These are phyloP conservation scores for Diachrysia chrysitis DNA, from an alignment of 2,888 invertebrate genomes.

Conservation along the genomic window DNA sequence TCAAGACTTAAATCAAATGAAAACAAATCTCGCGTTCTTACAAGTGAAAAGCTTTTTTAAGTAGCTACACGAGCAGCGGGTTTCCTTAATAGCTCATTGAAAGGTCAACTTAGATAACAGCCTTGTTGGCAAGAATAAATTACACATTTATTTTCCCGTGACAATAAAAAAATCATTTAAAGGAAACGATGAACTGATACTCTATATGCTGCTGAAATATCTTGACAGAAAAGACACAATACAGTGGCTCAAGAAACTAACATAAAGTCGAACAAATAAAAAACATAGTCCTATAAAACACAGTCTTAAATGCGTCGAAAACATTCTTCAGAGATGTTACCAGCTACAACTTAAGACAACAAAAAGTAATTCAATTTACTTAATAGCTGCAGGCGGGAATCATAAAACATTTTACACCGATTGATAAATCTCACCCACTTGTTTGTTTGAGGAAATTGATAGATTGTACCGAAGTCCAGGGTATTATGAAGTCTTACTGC, in stretches of 20 bases:
- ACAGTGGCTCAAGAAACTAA: background rate
- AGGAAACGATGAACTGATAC: too few relatives aligned
- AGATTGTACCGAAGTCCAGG: background rate
- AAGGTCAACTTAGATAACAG: too few relatives aligned
- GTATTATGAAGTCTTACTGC: background rate
- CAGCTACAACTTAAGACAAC: background rate
- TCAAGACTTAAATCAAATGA: too few relatives aligned
- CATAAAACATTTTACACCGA: conserved; percentile 2
- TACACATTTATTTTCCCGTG: too few relatives aligned
- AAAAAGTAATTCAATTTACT: conserved; percentile 2
- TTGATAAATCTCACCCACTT: conserved; percentile 4
- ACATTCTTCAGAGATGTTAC: conserved; percentile 4
- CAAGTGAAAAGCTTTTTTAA: too few relatives aligned
- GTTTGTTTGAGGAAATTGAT: conserved; percentile 4
- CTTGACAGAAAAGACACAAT: too few relatives aligned
- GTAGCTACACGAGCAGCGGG: too few relatives aligned
- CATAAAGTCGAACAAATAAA: background rate
- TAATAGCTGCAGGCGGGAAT: conserved; percentile 2
- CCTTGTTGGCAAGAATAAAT: too few relatives aligned
- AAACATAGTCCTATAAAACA: background rate
- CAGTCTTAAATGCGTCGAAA: conserved; percentile 1
- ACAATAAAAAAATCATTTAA: too few relatives aligned
- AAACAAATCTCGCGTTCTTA: too few relatives aligned
- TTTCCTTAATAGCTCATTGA: too few relatives aligned
- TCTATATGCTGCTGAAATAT: too few relatives aligned